phyloP scores from a whole-genome alignment of 2,888 invertebrate genomes.

The Cecidostiba fungosa region DNA sequence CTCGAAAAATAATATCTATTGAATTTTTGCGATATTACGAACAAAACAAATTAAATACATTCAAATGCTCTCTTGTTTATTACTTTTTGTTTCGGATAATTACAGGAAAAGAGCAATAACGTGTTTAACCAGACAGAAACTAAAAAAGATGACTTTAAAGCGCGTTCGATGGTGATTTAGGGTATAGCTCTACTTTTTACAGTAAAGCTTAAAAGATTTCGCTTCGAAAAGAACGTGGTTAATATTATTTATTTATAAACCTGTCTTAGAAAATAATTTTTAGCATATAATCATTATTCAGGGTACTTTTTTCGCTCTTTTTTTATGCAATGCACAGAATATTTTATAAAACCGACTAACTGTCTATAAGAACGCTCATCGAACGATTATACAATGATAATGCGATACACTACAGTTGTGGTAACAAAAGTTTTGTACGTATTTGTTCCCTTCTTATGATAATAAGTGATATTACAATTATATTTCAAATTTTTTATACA shows the following conservation, averaged over 20 bases:
- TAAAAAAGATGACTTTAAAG: conserved; percentile 24
- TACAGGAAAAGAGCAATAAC: conserved; percentile 20
- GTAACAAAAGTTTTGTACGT: conserved; percentile 44
- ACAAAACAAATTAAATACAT: conserved; percentile 28
- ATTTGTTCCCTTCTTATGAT: conserved; percentile 44
- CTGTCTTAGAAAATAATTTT: conserved; percentile 39
- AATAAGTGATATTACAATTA: conserved; percentile 28
- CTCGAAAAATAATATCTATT: conserved; percentile 9
- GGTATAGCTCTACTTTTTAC: conserved; percentile 34
- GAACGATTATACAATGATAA: conserved; percentile 26
- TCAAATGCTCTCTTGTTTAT: conserved; percentile 55
- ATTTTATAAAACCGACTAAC: conserved; percentile 52
- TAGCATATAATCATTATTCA: conserved; percentile 60
- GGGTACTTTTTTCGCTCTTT: conserved; percentile 60
- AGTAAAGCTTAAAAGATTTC: conserved; percentile 44
- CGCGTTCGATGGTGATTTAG: conserved; percentile 53
- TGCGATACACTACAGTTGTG: conserved; percentile 38
- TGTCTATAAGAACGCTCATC: conserved; percentile 40
- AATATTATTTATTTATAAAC: conserved; percentile 59
- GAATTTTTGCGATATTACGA: conserved; percentile 41
- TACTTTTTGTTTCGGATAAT: conserved; percentile 28
- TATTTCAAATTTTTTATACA: conserved; percentile 51
- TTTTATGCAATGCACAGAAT: conserved; percentile 53
- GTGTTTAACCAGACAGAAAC: conserved; percentile 11
- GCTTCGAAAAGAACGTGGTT: conserved; percentile 27